A percentile compares a stretch with the other conserved stretches of the same genome.
Conservation (phyloP, 1,140 invertebrate species). For the Artemia franciscana region DNA sequence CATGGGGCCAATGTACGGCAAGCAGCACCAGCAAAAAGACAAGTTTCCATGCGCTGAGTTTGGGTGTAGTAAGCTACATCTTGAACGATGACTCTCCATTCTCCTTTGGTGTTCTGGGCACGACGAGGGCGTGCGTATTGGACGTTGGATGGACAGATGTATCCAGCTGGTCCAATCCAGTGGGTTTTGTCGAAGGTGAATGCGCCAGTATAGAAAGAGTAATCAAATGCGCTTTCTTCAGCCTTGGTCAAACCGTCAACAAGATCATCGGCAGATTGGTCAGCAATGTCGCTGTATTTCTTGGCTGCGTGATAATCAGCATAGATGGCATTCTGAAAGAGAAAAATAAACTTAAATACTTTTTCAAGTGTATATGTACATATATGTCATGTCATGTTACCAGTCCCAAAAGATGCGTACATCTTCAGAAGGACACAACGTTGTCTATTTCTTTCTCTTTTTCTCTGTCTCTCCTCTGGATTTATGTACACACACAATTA, state of each 20-base stretch:
- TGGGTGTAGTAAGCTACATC: conserved; percentile 12
- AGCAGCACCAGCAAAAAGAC: conserved; percentile 10
- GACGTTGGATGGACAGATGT: conserved; percentile 12
- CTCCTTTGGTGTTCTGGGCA: conserved; percentile 12
- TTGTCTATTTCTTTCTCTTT: too few relatives aligned
- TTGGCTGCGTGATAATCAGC: conserved; percentile 12
- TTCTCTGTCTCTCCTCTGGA: too few relatives aligned
- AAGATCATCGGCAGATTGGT: conserved; percentile 14
- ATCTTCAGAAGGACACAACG: too few relatives aligned
- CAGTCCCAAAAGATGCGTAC: too few relatives aligned
- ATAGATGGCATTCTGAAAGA: conserved; percentile 9
- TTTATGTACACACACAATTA: too few relatives aligned
- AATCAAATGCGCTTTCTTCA: conserved; percentile 13
- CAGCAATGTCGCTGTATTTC: conserved; percentile 14
- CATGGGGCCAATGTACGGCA: conserved; percentile 13
- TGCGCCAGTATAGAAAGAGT: conserved; percentile 13
- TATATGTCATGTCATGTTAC: too few relatives aligned
- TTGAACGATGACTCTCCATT: conserved; percentile 13
- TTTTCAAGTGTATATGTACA: too few relatives aligned
- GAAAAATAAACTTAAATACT: too few relatives aligned
- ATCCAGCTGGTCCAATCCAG: conserved; percentile 10
- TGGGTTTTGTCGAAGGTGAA: conserved; percentile 8
- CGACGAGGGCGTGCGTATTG: conserved; percentile 11
- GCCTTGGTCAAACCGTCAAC: conserved; percentile 11
- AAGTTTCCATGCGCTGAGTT: conserved; percentile 12